Base-by-base conservation (phyloP, 2,797 vertebrate species). In the Sparidentex hasta region DNA sequence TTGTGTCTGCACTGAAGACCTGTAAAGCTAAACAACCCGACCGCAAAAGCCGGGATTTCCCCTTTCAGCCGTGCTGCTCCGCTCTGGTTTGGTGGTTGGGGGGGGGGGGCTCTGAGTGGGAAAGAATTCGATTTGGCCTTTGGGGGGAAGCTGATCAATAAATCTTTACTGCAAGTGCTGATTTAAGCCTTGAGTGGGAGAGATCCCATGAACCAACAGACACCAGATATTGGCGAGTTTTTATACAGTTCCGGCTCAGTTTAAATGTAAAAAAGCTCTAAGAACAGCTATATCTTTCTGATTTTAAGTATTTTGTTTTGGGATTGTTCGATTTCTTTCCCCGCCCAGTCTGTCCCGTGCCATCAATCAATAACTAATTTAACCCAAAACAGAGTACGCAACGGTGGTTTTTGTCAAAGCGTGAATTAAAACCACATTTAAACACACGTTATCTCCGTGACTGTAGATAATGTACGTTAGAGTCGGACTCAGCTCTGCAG, bases 81-180 rank as follows among this genome's bases (percentile, higher is more conserved):
- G 20, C 11, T 0, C 46, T 18, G 7, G 9, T 3, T 29, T 8
- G 55, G 46, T 41, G 41, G 18, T 59, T 68, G 0, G 6, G 50
- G 18, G 13, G 0, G 6, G 50, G 18, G 13, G 46, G 52, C 55
- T 83, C 33, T 71, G 78, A 82, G 76, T 78, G 80, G 74, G 70
- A 74, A 68, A 38, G 1, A 72, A 72, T 57, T 63, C 14, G 66
- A 81, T 80, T 51, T 48, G 68, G 52, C 86, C 43, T 65, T 55
- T 48, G 75, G 73, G 73, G 73, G 33, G 85, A 85, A 8, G 17
- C 50, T 46, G 74, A 79, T 90, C 85, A 71, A 84, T 90, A 84
- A 76, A 84, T 82, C 78, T 46, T 70, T 67, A 71, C 27, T 77
- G 23, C n/a, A 14, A 48, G 51, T 65, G 62, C 13, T 56, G 81